Evolutionary conservation across 1,140 invertebrate genomes (phyloP), one percentile per base, ranked within the genome.

Genomic region (Pectinophora gossypiella): DNA sequence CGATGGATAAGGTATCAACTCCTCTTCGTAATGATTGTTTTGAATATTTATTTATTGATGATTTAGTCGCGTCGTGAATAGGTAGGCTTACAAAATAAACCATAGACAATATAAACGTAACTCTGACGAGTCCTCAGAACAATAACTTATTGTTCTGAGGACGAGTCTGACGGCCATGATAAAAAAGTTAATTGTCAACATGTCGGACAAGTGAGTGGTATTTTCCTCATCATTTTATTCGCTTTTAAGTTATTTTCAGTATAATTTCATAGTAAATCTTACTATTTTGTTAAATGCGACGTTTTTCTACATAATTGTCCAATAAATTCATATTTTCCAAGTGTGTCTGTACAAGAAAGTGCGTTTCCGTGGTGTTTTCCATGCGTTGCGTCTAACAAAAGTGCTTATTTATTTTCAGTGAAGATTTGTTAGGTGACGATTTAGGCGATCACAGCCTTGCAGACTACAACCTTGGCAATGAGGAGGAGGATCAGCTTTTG

Each of bases 201-300:
- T 85, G 82, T 85, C 82, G 80, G 82, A 85, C 61, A 85, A 84
- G 82, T 85, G 79, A 77, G 80, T 84, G 61, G 64, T 72, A 66
- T 72, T 60, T 69, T 60, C 32, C 48, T 54, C 38, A 52, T 56
- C 56, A 59, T 48, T 23, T 53, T 20, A 22, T 51, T 56, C 46
- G 46, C 36, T 36, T 50, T 47, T 32, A 7, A 12, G 3, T 15
- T 2, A 32, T 12, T 32, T 32, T 12, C 27, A 32, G 1, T n/a
- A n/a, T 32, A 3, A 32, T 32, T 32, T 32, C n/a, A 32, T 7
- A 7, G n/a, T 32, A n/a, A 32, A 32, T 12, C 27, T 9, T n/a
- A n/a, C 27, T 32, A 3, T 32, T 32, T 12, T 32, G 9, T 32
- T n/a, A 1, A 3, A 32, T 32, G 6, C 9, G n/a, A 9, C 27